These are phyloP conservation scores for Dipodomys merriami DNA, from an alignment of 2,113 vertebrate genomes.

Conservation along the genomic window DNA sequence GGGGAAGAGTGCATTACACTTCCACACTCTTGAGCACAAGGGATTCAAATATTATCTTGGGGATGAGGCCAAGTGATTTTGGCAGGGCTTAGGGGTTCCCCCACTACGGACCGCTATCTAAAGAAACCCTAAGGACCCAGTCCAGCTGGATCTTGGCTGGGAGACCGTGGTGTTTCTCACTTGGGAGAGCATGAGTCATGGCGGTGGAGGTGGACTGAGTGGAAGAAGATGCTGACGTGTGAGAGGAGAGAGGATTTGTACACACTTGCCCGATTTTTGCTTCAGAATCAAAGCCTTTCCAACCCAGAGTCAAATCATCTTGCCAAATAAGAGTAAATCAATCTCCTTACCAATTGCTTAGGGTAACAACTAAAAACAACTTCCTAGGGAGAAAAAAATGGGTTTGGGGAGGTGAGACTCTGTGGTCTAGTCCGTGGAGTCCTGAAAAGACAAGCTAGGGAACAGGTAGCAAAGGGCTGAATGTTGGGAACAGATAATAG, in stretches of 20 bases:
- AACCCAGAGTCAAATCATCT: background rate
- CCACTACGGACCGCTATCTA: background rate
- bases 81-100: accelerated
- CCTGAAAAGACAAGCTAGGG: background rate
- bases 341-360: background rate
- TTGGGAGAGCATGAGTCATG: background rate
- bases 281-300: background rate
- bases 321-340: background rate
- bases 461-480: background rate
- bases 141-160: background rate
- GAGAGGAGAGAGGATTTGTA: background rate
- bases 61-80: background rate
- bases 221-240: accelerated
- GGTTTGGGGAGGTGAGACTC: background rate
- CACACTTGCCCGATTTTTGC: background rate
- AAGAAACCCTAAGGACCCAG: background rate
- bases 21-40: background rate
- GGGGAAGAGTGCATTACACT: background rate
- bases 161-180: background rate
- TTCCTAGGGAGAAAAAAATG: background rate
- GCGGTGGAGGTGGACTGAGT: background rate
- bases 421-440: background rate
- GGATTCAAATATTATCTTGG: conserved; percentile 41
- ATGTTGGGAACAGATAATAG: background rate
- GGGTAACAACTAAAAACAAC: background rate